Evolutionary conservation across 2,888 invertebrate species (phyloP), one percentile per base, ranked within the genome.

Genomic region (Seladonia tumulorum): DNA sequence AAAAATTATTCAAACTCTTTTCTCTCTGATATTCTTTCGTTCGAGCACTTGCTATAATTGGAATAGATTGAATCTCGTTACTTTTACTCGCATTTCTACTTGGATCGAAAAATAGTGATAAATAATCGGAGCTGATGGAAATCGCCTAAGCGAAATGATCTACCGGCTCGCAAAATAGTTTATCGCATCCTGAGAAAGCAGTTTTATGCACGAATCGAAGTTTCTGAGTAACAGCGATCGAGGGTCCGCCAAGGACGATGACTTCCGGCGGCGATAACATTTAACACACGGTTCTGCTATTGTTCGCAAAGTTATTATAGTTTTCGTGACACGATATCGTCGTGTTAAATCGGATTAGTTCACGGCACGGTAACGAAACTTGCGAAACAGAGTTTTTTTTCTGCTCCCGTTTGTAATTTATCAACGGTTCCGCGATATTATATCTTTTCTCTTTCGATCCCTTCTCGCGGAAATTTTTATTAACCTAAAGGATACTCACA

Each of bases 401-500:
- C 45, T 60, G 72, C 79, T 66, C 68, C 18, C 60, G 73, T 22
- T 35, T 66, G 16, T 7, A 16, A 39, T 42, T 16, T 75, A 35
- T 35, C 22, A 18, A 12, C 39, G 16, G 12, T 53, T 66, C 25
- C 42, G 18, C 22, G 4, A 2, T 5, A 29, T 42, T 16, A 42
- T 18, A 10, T 3, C 10, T n/a, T 12, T 4, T 53, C 14, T 16
- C 16, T 2, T 25, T 29, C 2, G 29, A 63, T 29, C 5, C 16
- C 2, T 29, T 12, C 22, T n/a, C 3, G 1, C 29, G 5, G 0
- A 16, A 10, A 16, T 42, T 14, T 29, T 12, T 0, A 18, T 66
- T 42, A 25, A 3, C 42, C 18, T 22, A 8, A 7, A 0, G 12
- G 72, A 79, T 68, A 91, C 90, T 91, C 75, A 91, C 90, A 60